Conservation (phyloP, 1,140 invertebrate species). For the Drosophila sp. region DNA sequence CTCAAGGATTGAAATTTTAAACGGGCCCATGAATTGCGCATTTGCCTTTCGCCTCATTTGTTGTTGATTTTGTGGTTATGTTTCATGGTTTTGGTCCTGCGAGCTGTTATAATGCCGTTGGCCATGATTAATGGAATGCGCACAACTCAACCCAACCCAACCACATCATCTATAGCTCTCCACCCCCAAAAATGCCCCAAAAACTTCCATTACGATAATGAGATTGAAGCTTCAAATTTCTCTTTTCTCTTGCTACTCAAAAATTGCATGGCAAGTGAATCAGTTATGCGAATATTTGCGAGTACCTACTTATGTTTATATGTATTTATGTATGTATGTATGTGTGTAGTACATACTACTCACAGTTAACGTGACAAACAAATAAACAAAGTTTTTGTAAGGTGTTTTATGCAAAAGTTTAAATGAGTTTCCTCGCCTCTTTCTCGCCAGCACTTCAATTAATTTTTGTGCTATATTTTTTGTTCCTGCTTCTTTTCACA, state of each 20-base stretch:
- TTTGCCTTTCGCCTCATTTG: slow-evolving; percentile 54
- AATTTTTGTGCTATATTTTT: background rate
- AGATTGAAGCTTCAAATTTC: slow-evolving; percentile 29
- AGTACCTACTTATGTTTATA: background rate
- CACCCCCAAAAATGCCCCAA: slow-evolving; percentile 27
- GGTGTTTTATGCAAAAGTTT: slow-evolving; percentile 11
- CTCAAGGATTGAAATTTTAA: slow-evolving; percentile 57
- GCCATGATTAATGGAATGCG: slow-evolving; percentile 59
- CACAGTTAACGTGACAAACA: background rate
- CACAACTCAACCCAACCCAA: background rate
- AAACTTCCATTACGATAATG: slow-evolving; percentile 54
- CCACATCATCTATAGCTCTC: slow-evolving; percentile 13
- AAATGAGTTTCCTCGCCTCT: background rate
- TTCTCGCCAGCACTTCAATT: background rate
- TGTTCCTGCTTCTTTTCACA: background rate
- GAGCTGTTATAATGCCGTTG: slow-evolving; percentile 23
- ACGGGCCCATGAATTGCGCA: slow-evolving; percentile 52
- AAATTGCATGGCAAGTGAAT: background rate
- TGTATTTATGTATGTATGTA: too few relatives aligned
- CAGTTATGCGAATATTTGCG: background rate
- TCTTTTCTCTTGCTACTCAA: background rate
- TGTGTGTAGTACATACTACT: too few relatives aligned
- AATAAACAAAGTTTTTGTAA: slow-evolving; percentile 6
- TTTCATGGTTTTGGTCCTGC: slow-evolving; percentile 36
- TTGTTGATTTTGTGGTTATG: slow-evolving; percentile 55